Percentiles rank a stretch among this genome's conserved stretches.
Evolutionary conservation across 2,888 invertebrate species (phyloP).

Genomic region (Metopia argyrocephala): DNA sequence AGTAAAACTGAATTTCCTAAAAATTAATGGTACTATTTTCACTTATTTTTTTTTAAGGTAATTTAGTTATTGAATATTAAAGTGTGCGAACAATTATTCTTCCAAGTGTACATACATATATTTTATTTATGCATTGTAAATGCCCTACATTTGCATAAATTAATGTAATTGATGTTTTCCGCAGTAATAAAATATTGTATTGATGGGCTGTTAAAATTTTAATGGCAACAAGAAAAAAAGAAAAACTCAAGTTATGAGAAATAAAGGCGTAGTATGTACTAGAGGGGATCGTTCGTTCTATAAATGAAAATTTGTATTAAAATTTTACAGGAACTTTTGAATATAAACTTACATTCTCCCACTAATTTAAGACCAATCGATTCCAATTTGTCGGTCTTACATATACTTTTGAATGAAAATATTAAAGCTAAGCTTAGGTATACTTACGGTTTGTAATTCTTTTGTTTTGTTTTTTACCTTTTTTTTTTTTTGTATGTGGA

Average conservation of each 20-base stretch:
- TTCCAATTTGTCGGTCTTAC: too few species aligned
- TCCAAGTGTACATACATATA: too few species aligned
- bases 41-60: too few species aligned
- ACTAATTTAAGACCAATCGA: not conserved
- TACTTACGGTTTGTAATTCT: not conserved
- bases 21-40: too few species aligned
- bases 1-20: too few species aligned
- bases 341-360: not conserved
- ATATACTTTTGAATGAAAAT: too few species aligned
- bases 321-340: not conserved
- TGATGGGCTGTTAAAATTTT: conserved; percentile 10
- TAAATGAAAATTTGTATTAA: too few species aligned
- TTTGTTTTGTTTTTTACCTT: not conserved
- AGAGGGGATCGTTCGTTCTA: too few species aligned
- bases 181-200: conserved; percentile 45
- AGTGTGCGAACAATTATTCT: too few species aligned
- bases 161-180: conserved; percentile 44
- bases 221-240: not conserved
- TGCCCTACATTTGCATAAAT: conserved; percentile 9
- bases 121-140: too few species aligned
- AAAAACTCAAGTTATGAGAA: too few species aligned
- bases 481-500: not conserved
- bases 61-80: too few species aligned
- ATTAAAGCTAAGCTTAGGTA: conserved; percentile 4
- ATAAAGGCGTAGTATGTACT: not conserved